phyloP scores from a whole-genome alignment of 2,113 vertebrate genomes.

The Chamaetylas fuelleborni region DNA sequence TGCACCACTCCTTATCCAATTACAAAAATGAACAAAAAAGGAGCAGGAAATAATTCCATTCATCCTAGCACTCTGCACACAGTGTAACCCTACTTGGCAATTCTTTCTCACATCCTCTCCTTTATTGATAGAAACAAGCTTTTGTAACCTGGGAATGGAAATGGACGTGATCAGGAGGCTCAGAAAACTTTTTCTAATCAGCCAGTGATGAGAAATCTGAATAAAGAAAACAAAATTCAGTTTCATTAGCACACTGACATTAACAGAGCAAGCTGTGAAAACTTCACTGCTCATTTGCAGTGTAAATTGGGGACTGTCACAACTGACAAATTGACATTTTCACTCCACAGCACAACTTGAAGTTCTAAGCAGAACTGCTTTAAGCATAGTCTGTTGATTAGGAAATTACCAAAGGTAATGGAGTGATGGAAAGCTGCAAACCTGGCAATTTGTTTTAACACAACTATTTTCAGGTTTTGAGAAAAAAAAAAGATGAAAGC shows the following conservation, averaged over 20 bases:
- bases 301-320: neutral
- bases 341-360: neutral
- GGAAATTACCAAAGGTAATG: neutral
- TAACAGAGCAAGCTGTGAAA: constrained; percentile 21
- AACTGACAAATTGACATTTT: neutral
- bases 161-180: neutral
- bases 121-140: neutral
- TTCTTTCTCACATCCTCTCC: neutral
- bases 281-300: constrained; percentile 16
- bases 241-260: neutral
- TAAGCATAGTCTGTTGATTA: neutral
- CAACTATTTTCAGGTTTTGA: neutral
- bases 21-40: constrained; percentile 16
- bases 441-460: neutral
- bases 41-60: neutral
- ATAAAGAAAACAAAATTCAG: neutral
- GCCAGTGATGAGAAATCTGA: neutral
- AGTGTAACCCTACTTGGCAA: neutral
- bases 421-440: neutral
- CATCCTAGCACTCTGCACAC: neutral
- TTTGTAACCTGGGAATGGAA: neutral
- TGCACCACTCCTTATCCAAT: neutral
- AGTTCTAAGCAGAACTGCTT: neutral
- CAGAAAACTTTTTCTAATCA: neutral
- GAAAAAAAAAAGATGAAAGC: neutral